These are phyloP conservation scores for Anoplophora glabripennis DNA, from an alignment of 1,140 invertebrate species.

Conservation along the genomic window DNA sequence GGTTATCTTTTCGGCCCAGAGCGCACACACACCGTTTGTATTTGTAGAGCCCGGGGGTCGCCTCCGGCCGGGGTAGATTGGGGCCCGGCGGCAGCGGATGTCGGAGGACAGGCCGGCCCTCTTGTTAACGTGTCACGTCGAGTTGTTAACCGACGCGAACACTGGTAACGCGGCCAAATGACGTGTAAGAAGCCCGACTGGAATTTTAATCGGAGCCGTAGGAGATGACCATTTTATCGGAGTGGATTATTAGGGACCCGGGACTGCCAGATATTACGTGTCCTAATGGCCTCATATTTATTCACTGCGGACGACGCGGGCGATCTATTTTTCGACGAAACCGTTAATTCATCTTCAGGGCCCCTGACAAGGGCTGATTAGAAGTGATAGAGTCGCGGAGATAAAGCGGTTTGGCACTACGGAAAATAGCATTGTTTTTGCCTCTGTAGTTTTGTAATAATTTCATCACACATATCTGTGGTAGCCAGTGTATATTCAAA, in stretches of 20 bases:
- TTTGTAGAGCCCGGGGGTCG: too few species aligned
- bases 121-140: constrained; percentile 14
- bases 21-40: too few species aligned
- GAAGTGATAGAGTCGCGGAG: neutral
- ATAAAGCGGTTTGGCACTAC: too few species aligned
- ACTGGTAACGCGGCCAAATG: constrained; percentile 16
- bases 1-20: too few species aligned
- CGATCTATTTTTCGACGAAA: neutral
- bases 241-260: neutral
- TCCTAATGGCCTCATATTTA: neutral
- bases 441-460: too few species aligned
- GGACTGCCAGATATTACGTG: neutral
- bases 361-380: neutral
- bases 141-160: constrained; percentile 12
- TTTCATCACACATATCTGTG: too few species aligned
- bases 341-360: neutral
- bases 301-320: neutral
- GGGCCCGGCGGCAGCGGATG: neutral
- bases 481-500: too few species aligned
- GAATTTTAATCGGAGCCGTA: constrained; percentile 16
- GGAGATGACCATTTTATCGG: constrained; percentile 6
- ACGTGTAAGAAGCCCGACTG: constrained; percentile 18
- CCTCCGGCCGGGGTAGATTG: too few species aligned
- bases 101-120: neutral
- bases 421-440: too few species aligned